These are phyloP conservation scores for Chaetodon auriga DNA, from an alignment of 2,113 vertebrate species.

Conservation along the genomic window DNA sequence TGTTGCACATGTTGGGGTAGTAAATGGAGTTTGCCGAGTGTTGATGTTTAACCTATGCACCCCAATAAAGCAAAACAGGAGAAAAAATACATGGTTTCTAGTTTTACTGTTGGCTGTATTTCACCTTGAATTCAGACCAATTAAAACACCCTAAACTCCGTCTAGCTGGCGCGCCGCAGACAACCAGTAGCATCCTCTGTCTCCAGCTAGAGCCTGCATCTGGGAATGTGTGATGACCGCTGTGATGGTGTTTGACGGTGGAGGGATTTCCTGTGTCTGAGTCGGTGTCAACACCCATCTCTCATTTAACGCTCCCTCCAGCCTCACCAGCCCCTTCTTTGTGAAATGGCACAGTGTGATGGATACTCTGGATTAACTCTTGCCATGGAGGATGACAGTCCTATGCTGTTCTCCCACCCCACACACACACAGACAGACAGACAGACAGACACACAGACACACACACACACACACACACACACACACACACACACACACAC, in stretches of 20 bases:
- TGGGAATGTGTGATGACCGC: slow-evolving; percentile 38
- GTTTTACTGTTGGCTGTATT: neutral
- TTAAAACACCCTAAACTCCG: neutral
- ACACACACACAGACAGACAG: neutral
- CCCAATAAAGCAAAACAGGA: neutral
- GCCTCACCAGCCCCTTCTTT: slow-evolving; percentile 14
- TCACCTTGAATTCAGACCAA: neutral
- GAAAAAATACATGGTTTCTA: neutral
- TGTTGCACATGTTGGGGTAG: neutral
- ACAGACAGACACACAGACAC: neutral
- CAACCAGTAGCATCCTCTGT: too few relatives aligned
- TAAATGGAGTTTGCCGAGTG: neutral
- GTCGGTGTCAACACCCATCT: slow-evolving; percentile 53
- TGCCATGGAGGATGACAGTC: slow-evolving; percentile 42
- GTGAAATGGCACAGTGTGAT: slow-evolving; percentile 53
- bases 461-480: too few relatives aligned
- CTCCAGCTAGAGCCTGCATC: neutral
- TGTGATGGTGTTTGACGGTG: slow-evolving; percentile 59
- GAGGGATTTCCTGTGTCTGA: slow-evolving; percentile 62
- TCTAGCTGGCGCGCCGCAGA: neutral
- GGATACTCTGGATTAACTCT: slow-evolving; percentile 64
- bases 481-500: neutral
- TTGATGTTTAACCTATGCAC: neutral
- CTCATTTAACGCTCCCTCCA: slow-evolving; percentile 49
- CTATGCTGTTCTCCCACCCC: neutral